Evolutionary conservation across 2,113 vertebrate genomes (phyloP), one percentile per base, ranked within the genome.

Genomic region (Brachyhypopomus occidentalis): DNA sequence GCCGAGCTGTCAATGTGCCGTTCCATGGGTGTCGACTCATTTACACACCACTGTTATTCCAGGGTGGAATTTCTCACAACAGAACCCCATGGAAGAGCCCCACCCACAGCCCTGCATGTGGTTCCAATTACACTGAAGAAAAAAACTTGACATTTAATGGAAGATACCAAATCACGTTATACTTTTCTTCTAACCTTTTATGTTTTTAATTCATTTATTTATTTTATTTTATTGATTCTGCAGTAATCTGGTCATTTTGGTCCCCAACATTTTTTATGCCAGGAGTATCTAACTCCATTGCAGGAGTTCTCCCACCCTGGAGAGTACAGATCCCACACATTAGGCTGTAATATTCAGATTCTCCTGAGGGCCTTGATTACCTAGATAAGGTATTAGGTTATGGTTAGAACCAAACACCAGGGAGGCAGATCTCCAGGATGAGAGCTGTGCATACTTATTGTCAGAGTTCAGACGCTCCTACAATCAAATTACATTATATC

Each of bases 91-190:
- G 77, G 86, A 83, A 88, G 19, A 89, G 71, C 84, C 83, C 75
- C 75, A 77, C 83, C 83, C 75, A 72, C 77, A 79, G 82, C 87
- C 89, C 92, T 91, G 94, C 95, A 96, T 95, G 95, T 97, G 95
- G 93, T 92, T 95, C 87, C 87, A 92, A 96, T 96, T 95, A 95
- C 87, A 72, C 79, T 77, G 88, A 94, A 93, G 91, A 93, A 91
- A 90, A 90, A 91, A 83, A 41, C 64, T 84, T 91, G 89, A 93
- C 91, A 92, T 92, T 90, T 91, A 89, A 93, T 93, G 84, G 89
- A 93, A 89, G 91, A 94, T 90, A 94, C 94, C 92, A 93, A 93
- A 93, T 85, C 72, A 79, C 84, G 60, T 19, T 72, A 77, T 56
- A 45, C 23, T 77, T 66, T 58, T 1, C 0, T 0, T 66, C 62